Percentiles rank a stretch among this genome's conserved stretches.
phyloP scores from a whole-genome alignment of 92 coral and sea anemone genomes.

The Desmophyllum pertusum region DNA sequence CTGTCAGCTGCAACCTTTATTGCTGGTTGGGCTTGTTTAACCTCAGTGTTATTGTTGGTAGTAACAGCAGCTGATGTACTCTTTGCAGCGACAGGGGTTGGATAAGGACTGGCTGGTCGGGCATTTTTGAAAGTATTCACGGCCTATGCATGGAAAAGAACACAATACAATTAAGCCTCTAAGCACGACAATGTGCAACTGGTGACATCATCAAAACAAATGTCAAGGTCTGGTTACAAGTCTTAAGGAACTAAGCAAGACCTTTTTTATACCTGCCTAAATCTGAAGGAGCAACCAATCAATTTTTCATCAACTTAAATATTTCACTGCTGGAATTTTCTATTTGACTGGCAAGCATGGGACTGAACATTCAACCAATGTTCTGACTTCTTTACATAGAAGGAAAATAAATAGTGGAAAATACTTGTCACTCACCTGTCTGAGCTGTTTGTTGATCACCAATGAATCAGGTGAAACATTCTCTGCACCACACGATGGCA shows the following conservation, averaged over 20 bases:
- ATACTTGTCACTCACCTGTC: constrained; percentile 62
- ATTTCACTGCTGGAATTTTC: no score
- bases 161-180: neutral
- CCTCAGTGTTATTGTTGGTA: neutral
- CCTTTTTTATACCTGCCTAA: no score
- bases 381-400: no score
- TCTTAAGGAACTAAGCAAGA: no score
- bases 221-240: no score
- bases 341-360: no score
- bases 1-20: constrained; percentile 18
- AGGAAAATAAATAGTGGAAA: no score
- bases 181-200: neutral
- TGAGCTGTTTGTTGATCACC: constrained; percentile 92
- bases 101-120: constrained; percentile 82
- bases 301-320: no score
- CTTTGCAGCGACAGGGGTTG: neutral
- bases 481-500: constrained; percentile 96
- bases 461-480: constrained; percentile 91
- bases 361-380: no score
- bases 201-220: no score
- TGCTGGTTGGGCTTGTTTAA: neutral
- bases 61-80: neutral
- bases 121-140: constrained; percentile 83
- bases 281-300: no score
- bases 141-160: constrained; percentile 59